A percentile compares a stretch with the other conserved stretches of the same genome.
phyloP scores from a whole-genome alignment of 1,140 invertebrate species.

The Drosophila guanche region DNA sequence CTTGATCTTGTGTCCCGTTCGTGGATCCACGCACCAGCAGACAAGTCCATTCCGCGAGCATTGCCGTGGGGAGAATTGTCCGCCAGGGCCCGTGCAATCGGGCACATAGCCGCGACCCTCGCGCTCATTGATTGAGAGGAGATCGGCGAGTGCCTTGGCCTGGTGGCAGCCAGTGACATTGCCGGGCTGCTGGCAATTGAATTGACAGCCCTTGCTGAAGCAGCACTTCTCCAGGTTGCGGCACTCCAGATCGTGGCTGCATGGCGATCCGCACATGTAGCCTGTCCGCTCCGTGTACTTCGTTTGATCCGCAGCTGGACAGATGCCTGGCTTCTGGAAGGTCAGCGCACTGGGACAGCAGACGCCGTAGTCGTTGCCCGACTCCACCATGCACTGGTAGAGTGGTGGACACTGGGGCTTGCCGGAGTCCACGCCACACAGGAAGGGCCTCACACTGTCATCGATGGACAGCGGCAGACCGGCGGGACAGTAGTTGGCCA shows the following conservation, averaged over 20 bases:
- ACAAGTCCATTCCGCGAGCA: conserved; percentile 93
- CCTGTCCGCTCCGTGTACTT: conserved; percentile 75
- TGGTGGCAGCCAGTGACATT: conserved; percentile 90
- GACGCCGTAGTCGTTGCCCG: conserved; percentile 92
- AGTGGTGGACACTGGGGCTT: conserved; percentile 92
- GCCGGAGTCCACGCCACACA: conserved; percentile 91
- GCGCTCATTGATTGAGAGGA: conserved; percentile 90
- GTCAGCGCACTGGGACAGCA: conserved; percentile 91
- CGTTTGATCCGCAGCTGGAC: conserved; percentile 85
- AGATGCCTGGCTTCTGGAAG: conserved; percentile 90
- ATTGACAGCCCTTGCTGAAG: conserved; percentile 87
- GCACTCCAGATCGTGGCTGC: conserved; percentile 91
- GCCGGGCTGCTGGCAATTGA: conserved; percentile 87
- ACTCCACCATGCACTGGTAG: conserved; percentile 90
- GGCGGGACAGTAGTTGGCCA: conserved; percentile 90
- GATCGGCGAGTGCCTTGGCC: conserved; percentile 90
- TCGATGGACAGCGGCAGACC: conserved; percentile 92
- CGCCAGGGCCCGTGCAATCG: conserved; percentile 88
- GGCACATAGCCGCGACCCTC: conserved; percentile 92
- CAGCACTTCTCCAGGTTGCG: conserved; percentile 92
- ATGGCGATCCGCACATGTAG: conserved; percentile 86
- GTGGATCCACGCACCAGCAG: conserved; percentile 92
- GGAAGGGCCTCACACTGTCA: conserved; percentile 89
- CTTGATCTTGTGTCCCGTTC: conserved; percentile 89
- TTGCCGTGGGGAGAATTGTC: conserved; percentile 88